Conservation (phyloP, 2,113 vertebrate genomes). For the Saguinus imperator region DNA sequence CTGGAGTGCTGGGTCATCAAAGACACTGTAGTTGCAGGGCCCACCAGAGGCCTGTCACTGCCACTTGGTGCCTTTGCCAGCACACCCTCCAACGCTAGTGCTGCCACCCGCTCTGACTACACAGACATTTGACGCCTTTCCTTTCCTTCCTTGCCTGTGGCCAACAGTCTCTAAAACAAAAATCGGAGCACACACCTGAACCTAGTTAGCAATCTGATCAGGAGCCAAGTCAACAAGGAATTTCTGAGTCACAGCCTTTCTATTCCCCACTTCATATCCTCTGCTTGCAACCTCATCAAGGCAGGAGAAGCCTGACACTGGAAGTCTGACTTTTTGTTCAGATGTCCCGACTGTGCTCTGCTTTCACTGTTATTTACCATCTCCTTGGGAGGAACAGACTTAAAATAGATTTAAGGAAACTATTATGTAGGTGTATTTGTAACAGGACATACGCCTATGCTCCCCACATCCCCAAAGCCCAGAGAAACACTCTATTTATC, state of each 20-base stretch:
- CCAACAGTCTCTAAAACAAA: slow-evolving; percentile 19
- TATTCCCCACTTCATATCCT: not conserved
- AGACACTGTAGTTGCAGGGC: not conserved
- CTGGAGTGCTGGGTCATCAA: not conserved
- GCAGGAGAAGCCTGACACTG: not conserved
- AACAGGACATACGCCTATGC: not conserved
- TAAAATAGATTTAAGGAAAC: not conserved
- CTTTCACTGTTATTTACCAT: not conserved
- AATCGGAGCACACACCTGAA: slow-evolving; percentile 37
- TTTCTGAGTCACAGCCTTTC: slow-evolving; percentile 51
- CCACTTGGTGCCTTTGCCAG: not conserved
- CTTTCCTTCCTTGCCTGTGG: not conserved
- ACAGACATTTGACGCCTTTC: not conserved
- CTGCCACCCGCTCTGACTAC: not conserved
- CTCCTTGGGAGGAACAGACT: not conserved
- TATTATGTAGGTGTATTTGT: not conserved
- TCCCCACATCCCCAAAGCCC: not conserved
- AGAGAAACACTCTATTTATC: not conserved
- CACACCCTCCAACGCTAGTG: not conserved
- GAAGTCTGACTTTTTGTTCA: not conserved
- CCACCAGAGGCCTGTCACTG: not conserved
- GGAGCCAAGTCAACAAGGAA: slow-evolving; percentile 57
- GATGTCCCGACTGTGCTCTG: not conserved
- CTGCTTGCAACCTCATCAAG: not conserved
- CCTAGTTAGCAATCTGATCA: slow-evolving; percentile 22